phyloP scores from a whole-genome alignment of 2,113 vertebrate species.

The Smithornis capensis region DNA sequence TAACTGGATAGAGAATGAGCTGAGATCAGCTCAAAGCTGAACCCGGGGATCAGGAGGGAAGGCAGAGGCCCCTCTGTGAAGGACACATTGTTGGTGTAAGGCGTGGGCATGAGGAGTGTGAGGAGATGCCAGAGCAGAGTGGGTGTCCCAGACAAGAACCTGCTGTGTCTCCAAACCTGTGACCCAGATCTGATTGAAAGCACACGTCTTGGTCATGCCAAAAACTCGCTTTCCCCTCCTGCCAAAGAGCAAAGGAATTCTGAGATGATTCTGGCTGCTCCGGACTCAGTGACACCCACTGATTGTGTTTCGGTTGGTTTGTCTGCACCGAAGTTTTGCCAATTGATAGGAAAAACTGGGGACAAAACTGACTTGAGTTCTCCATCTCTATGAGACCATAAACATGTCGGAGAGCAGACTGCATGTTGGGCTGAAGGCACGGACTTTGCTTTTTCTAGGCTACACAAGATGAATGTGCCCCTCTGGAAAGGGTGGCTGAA shows the following conservation, averaged over 20 bases:
- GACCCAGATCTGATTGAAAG: background rate
- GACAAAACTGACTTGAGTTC: background rate
- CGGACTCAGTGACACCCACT: background rate
- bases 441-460: background rate
- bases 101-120: accelerated
- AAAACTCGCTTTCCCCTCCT: background rate
- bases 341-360: background rate
- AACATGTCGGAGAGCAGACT: background rate
- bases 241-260: background rate
- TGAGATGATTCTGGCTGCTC: background rate
- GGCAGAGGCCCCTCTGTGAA: background rate
- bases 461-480: background rate
- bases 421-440: accelerated
- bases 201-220: background rate
- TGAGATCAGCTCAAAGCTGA: background rate
- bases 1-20: background rate
- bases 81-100: background rate
- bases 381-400: background rate
- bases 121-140: background rate
- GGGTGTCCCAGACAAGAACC: background rate
- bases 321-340: background rate
- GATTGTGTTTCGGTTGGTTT: background rate
- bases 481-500: background rate
- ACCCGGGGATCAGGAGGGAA: background rate
- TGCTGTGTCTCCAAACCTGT: background rate